Evolutionary conservation across 2,888 invertebrate genomes (phyloP).

Genomic region (Germaria angustata): DNA sequence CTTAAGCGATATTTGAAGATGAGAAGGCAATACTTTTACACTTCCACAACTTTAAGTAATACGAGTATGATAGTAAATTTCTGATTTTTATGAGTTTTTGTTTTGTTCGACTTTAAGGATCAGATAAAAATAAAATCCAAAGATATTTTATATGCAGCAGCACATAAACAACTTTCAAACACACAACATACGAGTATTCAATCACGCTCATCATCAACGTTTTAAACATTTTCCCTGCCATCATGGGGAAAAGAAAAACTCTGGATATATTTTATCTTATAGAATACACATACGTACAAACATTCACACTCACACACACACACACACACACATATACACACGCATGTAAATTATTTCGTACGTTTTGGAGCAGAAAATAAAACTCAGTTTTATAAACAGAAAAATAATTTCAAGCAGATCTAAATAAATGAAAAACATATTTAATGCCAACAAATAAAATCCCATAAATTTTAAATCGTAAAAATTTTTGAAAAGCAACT

Average conservation of each 20-base stretch:
- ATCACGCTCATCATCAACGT: not conserved
- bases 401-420: not conserved
- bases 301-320: not conserved
- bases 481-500: not conserved
- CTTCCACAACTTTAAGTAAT: no score
- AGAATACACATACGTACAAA: not conserved
- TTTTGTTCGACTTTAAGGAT: not conserved
- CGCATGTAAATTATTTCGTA: not conserved
- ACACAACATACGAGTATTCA: not conserved
- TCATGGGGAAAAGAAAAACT: not conserved
- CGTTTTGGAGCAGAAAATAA: not conserved
- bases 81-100: conserved; percentile 23
- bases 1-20: no score
- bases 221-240: not conserved
- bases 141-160: not conserved
- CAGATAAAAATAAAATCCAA: conserved; percentile 12
- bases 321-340: not conserved
- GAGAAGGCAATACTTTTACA: no score
- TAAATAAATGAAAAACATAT: not conserved
- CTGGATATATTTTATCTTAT: not conserved
- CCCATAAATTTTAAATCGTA: conserved; percentile 7
- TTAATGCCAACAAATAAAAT: conserved; percentile 29
- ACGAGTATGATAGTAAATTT: conserved; percentile 4
- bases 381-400: not conserved
- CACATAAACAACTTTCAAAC: conserved; percentile 14